Evolutionary conservation across 2,888 invertebrate genomes (phyloP), one percentile per base, ranked within the genome.

Genomic region (Leistus spinibarbis): DNA sequence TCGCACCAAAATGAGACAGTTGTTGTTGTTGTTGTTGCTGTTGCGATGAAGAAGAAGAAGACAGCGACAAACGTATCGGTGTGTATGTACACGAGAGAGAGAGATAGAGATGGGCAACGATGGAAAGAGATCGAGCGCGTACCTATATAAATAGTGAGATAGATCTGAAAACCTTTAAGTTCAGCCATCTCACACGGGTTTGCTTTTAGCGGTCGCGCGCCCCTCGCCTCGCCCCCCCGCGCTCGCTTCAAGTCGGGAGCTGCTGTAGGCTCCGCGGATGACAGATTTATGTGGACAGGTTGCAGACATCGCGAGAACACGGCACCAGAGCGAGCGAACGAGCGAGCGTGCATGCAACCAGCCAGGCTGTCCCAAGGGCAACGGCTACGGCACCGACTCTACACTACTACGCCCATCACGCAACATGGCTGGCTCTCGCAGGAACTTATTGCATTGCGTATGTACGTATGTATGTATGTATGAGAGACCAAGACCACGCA

Each of bases 251-350:
- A 24, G 66, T 70, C 76, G 54, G 54, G 27, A 54, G 22, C 69
- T 69, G 62, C 66, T 69, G 60, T 60, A 60, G 27, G 56, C 72
- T 76, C 66, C 53, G 63, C 77, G 80, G 84, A 80, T 85, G 86
- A 85, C 86, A 85, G 85, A 86, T 86, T 86, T 86, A 86, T 85
- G 85, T 84, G 85, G 85, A 85, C 85, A 85, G 85, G 85, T 85
- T 84, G 83, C 83, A 84, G 85, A 85, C 85, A 81, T 80, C 83
- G 82, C 82, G 27, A 62, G 10, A 23, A 64, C 64, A 64, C 64
- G 60, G 60, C 20, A 60, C 60, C 20, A 22, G 54, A 54, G n/a
- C 54, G 17, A 17, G 17, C 54, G n/a, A 54, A 17, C 7, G 53
- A 54, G 54, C 17, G 54, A 17, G 16, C 54, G 56, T 20, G 54